Conservation (phyloP, 2,888 invertebrate species). For the Tinea semifulvella region DNA sequence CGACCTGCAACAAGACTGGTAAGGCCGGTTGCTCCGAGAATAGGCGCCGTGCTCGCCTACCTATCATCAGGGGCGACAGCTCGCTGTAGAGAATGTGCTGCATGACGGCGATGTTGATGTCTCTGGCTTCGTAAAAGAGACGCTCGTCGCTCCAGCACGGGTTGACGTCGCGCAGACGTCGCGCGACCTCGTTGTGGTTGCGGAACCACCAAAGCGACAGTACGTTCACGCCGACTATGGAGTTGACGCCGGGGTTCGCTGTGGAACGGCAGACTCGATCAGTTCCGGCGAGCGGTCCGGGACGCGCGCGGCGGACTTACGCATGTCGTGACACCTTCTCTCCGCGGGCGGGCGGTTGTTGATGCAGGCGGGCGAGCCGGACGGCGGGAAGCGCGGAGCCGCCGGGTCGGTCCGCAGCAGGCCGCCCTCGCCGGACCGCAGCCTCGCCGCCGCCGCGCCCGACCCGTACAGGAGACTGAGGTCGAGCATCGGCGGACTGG, state of each 20-base stretch:
- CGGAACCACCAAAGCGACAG: conserved; percentile 40
- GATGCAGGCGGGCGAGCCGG: conserved; percentile 23
- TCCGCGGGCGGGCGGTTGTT: conserved; percentile 30
- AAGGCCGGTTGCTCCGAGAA: background rate
- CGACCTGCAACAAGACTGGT: conserved; percentile 31
- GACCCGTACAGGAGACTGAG: conserved; percentile 29
- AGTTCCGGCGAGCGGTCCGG: background rate
- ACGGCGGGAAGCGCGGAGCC: conserved; percentile 27
- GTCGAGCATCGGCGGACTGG: conserved; percentile 30
- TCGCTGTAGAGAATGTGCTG: conserved; percentile 85
- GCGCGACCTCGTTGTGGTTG: conserved; percentile 82
- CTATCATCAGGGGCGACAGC: conserved; percentile 78
- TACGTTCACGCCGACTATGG: conserved; percentile 26
- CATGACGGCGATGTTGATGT: conserved; percentile 78
- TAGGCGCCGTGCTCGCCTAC: conserved; percentile 50
- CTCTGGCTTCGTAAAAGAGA: conserved; percentile 76
- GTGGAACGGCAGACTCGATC: too few relatives aligned
- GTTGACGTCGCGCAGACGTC: conserved; percentile 72
- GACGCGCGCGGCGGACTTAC: conserved; percentile 23
- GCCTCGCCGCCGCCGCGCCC: conserved; percentile 18
- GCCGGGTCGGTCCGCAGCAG: conserved; percentile 24
- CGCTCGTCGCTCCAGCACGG: conserved; percentile 89
- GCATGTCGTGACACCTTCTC: conserved; percentile 34
- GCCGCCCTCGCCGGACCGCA: conserved; percentile 24
- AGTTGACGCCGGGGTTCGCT: conserved; percentile 23